Evolutionary conservation across 2,888 invertebrate species (phyloP).

Genomic region (Piscicola geometra): DNA sequence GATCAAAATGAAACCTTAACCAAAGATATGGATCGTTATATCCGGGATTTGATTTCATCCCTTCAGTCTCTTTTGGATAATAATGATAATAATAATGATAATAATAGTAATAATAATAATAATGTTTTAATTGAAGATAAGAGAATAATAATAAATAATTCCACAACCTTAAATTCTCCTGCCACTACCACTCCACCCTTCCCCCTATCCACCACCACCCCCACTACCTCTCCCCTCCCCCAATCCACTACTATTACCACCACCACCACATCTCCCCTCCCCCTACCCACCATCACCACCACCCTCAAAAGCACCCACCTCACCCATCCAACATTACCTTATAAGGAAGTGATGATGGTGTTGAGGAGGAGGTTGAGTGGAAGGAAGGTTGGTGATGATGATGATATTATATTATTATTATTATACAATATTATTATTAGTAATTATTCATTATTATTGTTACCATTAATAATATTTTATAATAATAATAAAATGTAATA

Average conservation of each 20-base stretch:
- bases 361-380: slow-evolving; percentile 33
- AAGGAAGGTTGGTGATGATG: slow-evolving; percentile 20
- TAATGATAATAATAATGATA: not conserved
- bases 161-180: no score
- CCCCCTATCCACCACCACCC: not conserved
- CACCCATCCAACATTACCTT: not conserved
- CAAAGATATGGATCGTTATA: slow-evolving; percentile 4
- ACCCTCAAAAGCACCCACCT: not conserved
- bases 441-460: not conserved
- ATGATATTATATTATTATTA: not conserved
- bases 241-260: not conserved
- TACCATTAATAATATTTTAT: no score
- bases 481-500: no score
- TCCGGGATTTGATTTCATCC: not conserved
- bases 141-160: no score
- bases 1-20: not conserved
- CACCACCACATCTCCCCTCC: not conserved
- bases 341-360: slow-evolving; percentile 30
- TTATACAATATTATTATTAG: not conserved
- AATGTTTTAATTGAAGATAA: no score
- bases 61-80: not conserved
- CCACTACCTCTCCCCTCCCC: not conserved
- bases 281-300: no score
- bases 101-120: not conserved
- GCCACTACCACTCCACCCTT: not conserved